phyloP scores from a whole-genome alignment of 1,140 invertebrate species.

The Apocrypta bakeri region DNA sequence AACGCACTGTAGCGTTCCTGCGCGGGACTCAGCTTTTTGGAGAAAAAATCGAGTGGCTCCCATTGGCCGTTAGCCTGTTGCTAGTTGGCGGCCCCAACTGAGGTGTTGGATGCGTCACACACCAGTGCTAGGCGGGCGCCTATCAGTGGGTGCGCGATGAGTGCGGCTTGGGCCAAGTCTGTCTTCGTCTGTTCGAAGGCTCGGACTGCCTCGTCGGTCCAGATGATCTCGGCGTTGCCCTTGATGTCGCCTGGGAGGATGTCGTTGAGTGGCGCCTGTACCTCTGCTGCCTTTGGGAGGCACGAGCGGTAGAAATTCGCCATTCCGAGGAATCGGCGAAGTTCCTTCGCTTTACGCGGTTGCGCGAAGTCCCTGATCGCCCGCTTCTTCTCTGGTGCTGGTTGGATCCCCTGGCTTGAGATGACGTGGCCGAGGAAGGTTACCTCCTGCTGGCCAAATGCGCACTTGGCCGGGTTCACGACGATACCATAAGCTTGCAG shows the following conservation, averaged over 20 bases:
- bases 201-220: neutral
- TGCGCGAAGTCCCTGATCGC: neutral
- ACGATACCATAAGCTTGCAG: neutral
- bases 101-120: neutral
- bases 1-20: too few species aligned
- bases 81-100: neutral
- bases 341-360: neutral
- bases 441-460: neutral
- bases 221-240: neutral
- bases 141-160: neutral
- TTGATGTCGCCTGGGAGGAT: neutral
- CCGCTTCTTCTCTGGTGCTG: neutral
- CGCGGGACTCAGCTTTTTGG: too few species aligned
- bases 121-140: neutral
- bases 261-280: slow-evolving; percentile 7
- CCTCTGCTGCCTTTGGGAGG: neutral
- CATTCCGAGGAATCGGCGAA: slow-evolving; percentile 20
- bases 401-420: too few species aligned
- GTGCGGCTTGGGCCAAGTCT: neutral
- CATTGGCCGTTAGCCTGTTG: neutral
- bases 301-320: slow-evolving; percentile 10
- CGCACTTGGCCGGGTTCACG: slow-evolving; percentile 24
- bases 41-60: too few species aligned
- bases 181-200: neutral
- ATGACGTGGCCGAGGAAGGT: slow-evolving; percentile 24